Percentiles rank a stretch among this genome's conserved stretches.
Evolutionary conservation across 2,888 invertebrate species (phyloP).

Genomic region (Hypsopygia costalis): DNA sequence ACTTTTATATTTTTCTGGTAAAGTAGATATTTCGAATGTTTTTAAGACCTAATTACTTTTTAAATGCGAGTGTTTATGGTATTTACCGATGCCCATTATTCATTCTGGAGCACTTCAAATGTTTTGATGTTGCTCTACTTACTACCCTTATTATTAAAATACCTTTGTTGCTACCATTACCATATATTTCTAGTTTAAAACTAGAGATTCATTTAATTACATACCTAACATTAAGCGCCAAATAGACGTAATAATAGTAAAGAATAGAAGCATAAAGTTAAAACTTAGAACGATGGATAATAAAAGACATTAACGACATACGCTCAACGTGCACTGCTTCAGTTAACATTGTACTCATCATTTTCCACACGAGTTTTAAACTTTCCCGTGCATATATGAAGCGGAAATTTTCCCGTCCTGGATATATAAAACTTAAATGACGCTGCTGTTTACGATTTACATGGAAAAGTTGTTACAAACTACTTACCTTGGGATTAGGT

Average conservation of each 20-base stretch:
- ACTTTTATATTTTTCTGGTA: too few relatives aligned
- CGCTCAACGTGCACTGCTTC: background rate
- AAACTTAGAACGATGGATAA: constrained; percentile 1
- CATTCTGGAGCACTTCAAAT: too few relatives aligned
- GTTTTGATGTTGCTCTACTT: too few relatives aligned
- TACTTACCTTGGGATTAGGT: constrained; percentile 95
- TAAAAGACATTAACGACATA: constrained; percentile 2
- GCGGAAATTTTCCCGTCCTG: constrained; percentile 5
- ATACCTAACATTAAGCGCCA: too few relatives aligned
- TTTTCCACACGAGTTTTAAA: constrained; percentile 7
- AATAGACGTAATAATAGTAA: background rate
- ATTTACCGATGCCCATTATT: too few relatives aligned
- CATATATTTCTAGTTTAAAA: too few relatives aligned
- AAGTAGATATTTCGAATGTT: too few relatives aligned
- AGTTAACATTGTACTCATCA: constrained; percentile 1
- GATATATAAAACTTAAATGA: constrained; percentile 3
- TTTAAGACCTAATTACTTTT: too few relatives aligned
- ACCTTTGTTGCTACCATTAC: too few relatives aligned
- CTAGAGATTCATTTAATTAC: too few relatives aligned
- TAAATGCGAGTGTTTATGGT: too few relatives aligned
- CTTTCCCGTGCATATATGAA: background rate
- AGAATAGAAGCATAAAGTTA: constrained; percentile 5
- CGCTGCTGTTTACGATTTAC: constrained; percentile 4
- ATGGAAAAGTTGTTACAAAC: background rate
- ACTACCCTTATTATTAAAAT: too few relatives aligned